Conservation (phyloP, 2,888 invertebrate genomes). For the Pharmacophagus antenor region DNA sequence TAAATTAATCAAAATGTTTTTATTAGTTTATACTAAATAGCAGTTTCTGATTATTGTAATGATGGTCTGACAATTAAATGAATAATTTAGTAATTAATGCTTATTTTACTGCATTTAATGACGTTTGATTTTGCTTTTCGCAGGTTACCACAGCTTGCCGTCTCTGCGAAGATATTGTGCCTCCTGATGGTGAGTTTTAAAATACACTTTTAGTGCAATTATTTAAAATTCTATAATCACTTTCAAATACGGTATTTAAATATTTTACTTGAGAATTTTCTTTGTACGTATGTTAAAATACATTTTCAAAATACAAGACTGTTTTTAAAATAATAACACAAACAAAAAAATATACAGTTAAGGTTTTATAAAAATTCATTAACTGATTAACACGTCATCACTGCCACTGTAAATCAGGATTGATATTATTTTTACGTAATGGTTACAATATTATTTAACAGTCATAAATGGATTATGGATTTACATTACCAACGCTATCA, state of each 20-base stretch:
- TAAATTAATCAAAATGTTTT: too few species aligned
- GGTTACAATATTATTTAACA: conserved; percentile 55
- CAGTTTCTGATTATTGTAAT: too few species aligned
- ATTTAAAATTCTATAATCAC: too few species aligned
- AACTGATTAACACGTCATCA: neutral
- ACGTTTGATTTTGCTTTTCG: conserved; percentile 56
- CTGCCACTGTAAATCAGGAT: neutral
- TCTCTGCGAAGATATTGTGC: conserved; percentile 94
- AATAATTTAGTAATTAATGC: too few species aligned
- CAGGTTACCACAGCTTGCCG: conserved; percentile 95
- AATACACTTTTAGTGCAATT: neutral
- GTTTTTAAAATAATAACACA: too few species aligned
- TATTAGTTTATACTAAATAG: too few species aligned
- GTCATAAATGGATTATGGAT: conserved; percentile 58
- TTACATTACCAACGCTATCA: conserved; percentile 58
- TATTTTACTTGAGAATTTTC: too few species aligned
- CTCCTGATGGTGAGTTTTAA: conserved; percentile 89
- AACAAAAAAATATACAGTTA: neutral
- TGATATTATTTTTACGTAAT: conserved; percentile 25
- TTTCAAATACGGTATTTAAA: too few species aligned
- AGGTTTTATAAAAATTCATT: neutral
- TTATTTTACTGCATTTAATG: neutral
- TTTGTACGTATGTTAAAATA: too few species aligned
- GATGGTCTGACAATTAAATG: too few species aligned
- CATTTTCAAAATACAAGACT: too few species aligned